These are phyloP conservation scores for Cryptotermes secundus DNA, from an alignment of 1,140 invertebrate species.

Conservation along the genomic window DNA sequence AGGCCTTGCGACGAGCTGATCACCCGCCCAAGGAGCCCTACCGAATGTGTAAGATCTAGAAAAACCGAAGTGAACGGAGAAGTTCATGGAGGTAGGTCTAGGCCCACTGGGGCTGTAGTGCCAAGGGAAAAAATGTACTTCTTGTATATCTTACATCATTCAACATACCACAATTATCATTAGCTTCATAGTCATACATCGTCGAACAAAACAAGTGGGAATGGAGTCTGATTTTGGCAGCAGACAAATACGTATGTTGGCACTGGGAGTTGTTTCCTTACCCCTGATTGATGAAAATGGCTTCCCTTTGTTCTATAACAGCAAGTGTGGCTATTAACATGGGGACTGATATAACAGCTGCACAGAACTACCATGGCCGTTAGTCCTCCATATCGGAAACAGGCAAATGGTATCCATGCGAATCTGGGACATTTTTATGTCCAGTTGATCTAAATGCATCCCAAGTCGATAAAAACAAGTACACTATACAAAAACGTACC, in stretches of 20 bases:
- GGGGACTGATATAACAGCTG: not conserved
- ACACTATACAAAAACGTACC: too few species aligned
- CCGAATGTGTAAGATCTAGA: too few species aligned
- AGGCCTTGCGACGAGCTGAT: too few species aligned
- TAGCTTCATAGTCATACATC: not conserved
- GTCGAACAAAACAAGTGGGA: not conserved
- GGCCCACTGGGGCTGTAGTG: too few species aligned
- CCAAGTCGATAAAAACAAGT: too few species aligned
- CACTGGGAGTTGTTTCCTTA: not conserved
- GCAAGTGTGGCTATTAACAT: not conserved
- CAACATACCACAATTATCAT: not conserved
- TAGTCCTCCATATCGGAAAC: not conserved
- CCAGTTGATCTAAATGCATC: not conserved
- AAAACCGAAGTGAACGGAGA: too few species aligned
- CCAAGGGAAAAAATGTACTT: too few species aligned
- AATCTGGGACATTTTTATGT: not conserved
- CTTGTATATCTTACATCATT: too few species aligned
- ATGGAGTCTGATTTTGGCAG: not conserved
- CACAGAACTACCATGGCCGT: not conserved
- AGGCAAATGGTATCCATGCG: not conserved
- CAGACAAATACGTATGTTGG: not conserved
- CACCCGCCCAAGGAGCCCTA: too few species aligned
- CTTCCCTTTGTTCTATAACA: not conserved
- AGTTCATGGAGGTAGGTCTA: too few species aligned
- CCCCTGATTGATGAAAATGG: not conserved